Conservation (phyloP, 2,797 vertebrate genomes). For the Alauda arvensis region DNA sequence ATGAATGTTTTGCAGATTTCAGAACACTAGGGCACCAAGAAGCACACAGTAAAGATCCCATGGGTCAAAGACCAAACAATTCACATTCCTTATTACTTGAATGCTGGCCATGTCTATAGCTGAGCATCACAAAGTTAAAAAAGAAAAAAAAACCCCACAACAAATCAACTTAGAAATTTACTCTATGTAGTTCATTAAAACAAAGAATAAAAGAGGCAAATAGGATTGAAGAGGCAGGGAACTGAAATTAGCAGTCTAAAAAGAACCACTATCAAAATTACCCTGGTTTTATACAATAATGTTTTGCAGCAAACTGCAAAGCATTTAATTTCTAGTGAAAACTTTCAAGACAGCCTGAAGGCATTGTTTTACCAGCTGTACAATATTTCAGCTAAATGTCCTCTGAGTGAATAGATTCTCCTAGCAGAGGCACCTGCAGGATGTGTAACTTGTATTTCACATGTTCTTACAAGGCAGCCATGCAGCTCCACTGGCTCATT, state of each 20-base stretch:
- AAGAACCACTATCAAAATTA: constrained; percentile 10
- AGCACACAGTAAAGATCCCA: background rate
- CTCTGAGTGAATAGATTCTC: constrained; percentile 52
- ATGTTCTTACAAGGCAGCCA: constrained; percentile 13
- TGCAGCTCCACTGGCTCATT: constrained; percentile 43
- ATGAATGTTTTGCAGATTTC: background rate
- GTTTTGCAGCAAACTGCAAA: constrained; percentile 50
- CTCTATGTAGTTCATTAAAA: background rate
- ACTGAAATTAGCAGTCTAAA: constrained; percentile 34
- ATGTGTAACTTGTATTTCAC: constrained; percentile 28
- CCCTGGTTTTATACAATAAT: constrained; percentile 22
- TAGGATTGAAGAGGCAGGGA: background rate
- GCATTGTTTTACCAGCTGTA: constrained; percentile 69
- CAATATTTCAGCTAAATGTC: constrained; percentile 36
- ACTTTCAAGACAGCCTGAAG: constrained; percentile 56
- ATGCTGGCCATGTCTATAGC: background rate
- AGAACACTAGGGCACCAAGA: background rate
- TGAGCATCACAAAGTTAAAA: background rate
- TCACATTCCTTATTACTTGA: background rate
- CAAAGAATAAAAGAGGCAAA: background rate
- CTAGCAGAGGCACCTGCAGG: constrained; percentile 63
- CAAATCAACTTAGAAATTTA: background rate
- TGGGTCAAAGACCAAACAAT: background rate
- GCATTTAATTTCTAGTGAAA: constrained; percentile 50
- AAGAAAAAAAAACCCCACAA: rapidly evolving